phyloP scores from a whole-genome alignment of 2,888 invertebrate genomes.

The Hipparchia sbordonii region DNA sequence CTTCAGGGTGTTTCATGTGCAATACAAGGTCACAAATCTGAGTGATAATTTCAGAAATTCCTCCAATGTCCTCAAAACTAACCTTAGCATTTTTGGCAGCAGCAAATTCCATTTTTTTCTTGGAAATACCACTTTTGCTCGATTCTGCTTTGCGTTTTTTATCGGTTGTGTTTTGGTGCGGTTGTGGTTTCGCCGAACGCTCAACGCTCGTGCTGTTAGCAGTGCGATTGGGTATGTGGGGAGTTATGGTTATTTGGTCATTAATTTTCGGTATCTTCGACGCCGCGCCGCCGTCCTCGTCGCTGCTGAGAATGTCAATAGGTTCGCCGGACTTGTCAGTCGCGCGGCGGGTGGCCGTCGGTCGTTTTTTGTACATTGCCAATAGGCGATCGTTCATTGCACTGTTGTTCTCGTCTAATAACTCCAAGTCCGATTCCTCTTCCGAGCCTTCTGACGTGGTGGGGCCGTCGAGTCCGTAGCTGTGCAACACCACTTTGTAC shows the following conservation, averaged over 20 bases:
- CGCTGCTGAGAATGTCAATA: conserved; percentile 74
- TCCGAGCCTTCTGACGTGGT: conserved; percentile 83
- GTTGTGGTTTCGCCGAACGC: conserved; percentile 52
- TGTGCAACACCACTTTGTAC: conserved; percentile 87
- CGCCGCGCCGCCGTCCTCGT: conserved; percentile 70
- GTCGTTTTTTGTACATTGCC: conserved; percentile 76
- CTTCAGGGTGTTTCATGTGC: conserved; percentile 94
- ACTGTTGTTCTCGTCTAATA: conserved; percentile 91
- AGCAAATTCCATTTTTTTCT: conserved; percentile 65
- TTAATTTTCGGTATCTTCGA: conserved; percentile 77
- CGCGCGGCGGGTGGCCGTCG: conserved; percentile 60
- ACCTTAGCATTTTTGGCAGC: conserved; percentile 70
- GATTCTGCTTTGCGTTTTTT: conserved; percentile 70
- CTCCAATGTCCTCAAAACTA: conserved; percentile 91
- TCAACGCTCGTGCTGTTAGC: conserved; percentile 58
- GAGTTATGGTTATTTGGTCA: conserved; percentile 78
- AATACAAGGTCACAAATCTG: conserved; percentile 89
- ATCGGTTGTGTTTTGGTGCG: conserved; percentile 56
- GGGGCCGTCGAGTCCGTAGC: conserved; percentile 85
- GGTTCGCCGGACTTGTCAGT: conserved; percentile 74
- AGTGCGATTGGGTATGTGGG: conserved; percentile 65
- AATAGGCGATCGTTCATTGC: conserved; percentile 84
- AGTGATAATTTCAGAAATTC: conserved; percentile 88
- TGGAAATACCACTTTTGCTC: conserved; percentile 47
- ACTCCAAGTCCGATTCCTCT: conserved; percentile 86